These are phyloP conservation scores for Neoscelio sp. DNA, from an alignment of 2,888 invertebrate species.

Conservation along the genomic window DNA sequence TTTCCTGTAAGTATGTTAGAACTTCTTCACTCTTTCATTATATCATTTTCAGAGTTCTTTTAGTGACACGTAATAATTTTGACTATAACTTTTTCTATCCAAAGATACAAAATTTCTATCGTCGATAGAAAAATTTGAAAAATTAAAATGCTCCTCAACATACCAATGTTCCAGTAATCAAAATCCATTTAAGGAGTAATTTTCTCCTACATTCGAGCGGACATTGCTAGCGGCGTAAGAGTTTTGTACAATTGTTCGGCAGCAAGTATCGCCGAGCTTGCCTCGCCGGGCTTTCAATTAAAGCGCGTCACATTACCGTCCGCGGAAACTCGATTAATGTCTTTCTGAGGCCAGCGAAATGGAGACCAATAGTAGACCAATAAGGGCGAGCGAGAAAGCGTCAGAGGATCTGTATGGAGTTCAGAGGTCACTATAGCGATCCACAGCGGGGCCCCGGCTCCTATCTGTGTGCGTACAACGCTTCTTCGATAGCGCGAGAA, in stretches of 20 bases:
- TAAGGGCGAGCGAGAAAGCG: background rate
- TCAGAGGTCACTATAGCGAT: conserved; percentile 52
- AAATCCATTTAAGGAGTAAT: conserved; percentile 12
- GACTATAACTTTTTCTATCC: background rate
- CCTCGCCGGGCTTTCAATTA: conserved; percentile 54
- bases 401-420: conserved; percentile 19
- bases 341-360: conserved; percentile 49
- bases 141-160: conserved; percentile 9
- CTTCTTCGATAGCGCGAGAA: conserved; percentile 50
- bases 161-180: conserved; percentile 15
- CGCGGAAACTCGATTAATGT: conserved; percentile 55
- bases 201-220: conserved; percentile 23
- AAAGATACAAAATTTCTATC: background rate
- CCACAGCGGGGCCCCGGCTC: conserved; percentile 11
- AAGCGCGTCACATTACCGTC: conserved; percentile 60
- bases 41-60: no score
- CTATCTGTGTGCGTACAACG: conserved; percentile 41
- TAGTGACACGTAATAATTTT: no score
- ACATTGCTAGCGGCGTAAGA: conserved; percentile 20
- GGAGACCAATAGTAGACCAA: conserved; percentile 4
- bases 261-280: conserved; percentile 35
- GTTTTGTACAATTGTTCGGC: conserved; percentile 33
- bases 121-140: background rate
- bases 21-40: no score
- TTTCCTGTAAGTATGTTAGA: no score